phyloP scores from a whole-genome alignment of 2,113 vertebrate genomes.

The Peromyscus californicus region DNA sequence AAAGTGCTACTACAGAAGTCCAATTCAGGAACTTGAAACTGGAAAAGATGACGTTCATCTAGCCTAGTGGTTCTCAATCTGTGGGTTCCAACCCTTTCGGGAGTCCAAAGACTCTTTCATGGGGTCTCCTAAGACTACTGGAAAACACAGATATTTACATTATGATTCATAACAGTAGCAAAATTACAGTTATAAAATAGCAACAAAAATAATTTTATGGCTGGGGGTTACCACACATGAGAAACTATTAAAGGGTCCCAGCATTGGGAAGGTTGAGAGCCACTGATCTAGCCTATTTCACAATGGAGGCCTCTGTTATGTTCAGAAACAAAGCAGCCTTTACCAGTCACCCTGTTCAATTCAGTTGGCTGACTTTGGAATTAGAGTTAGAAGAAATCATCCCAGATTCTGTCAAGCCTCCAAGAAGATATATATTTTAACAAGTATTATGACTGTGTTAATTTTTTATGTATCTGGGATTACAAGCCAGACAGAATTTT shows the following conservation, averaged over 20 bases:
- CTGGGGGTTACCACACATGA: background rate
- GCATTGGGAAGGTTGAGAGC: background rate
- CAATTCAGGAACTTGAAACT: background rate
- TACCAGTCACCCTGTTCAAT: background rate
- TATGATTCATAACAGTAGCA: background rate
- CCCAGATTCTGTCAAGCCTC: conserved; percentile 1
- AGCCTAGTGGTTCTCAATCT: background rate
- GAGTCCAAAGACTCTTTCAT: background rate
- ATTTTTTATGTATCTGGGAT: background rate
- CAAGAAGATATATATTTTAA: background rate
- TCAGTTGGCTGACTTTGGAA: background rate
- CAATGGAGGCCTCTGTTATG: background rate
- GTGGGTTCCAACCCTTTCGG: background rate
- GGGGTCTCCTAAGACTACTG: background rate
- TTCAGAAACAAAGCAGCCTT: background rate
- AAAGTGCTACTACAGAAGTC: no score
- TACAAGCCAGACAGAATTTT: conserved; percentile 3
- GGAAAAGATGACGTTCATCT: background rate
- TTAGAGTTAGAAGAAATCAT: conserved; percentile 32
- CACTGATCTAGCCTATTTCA: background rate
- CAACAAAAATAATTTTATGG: background rate
- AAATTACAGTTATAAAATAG: background rate
- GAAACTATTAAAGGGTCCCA: background rate
- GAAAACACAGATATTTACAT: background rate
- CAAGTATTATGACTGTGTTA: background rate